Evolutionary conservation across 2,797 vertebrate species (phyloP), one percentile per base, ranked within the genome.

Genomic region (Hephaestus fuliginosus): DNA sequence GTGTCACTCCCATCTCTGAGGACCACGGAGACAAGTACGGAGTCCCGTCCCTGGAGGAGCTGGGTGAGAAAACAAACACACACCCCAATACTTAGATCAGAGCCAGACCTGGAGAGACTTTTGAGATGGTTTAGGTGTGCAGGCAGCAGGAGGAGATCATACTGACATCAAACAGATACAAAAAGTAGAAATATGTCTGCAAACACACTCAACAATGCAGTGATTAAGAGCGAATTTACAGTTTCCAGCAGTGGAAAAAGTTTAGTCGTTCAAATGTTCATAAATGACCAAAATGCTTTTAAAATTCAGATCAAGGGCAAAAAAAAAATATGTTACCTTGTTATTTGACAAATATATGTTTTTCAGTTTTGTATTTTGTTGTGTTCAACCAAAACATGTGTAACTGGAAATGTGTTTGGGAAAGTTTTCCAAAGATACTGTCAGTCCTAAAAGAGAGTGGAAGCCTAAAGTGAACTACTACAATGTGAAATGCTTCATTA

Each of bases 11-110:
- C 14, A 1, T 96, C 75, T 88, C 89, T 4, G 95, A 96, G 2
- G 94, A 96, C 89, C 96, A 96, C 20, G 92, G 91, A 41, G 96
- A 96, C 62, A 95, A 95, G 81, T 96, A 95, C 44, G 95, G 95
- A 1, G 95, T 96, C 53, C 95, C 95, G 0, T 96, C 95, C 1
- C 87, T 96, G 84, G 96, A 96, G 80, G 95, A 96, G 80, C 91
- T 96, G n/a, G 95, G 96, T 96, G 76, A 94, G 93, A 22, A 87
- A 74, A 51, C 64, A 5, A 49, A 61, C 55, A 1, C 48, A 57
- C 68, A 13, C 10, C 0, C 0, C 56, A 43, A 39, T n/a, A 53
- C 39, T 14, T 18, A 10, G 22, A 41, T 28, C 3, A 48, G 60
- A 33, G 18, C 11, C 41, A 52, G 57, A 60, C 14, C 39, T 17